A percentile compares a stretch with the other conserved stretches of the same genome.
phyloP scores from a whole-genome alignment of 2,113 vertebrate species.

The Jaculus jaculus region DNA sequence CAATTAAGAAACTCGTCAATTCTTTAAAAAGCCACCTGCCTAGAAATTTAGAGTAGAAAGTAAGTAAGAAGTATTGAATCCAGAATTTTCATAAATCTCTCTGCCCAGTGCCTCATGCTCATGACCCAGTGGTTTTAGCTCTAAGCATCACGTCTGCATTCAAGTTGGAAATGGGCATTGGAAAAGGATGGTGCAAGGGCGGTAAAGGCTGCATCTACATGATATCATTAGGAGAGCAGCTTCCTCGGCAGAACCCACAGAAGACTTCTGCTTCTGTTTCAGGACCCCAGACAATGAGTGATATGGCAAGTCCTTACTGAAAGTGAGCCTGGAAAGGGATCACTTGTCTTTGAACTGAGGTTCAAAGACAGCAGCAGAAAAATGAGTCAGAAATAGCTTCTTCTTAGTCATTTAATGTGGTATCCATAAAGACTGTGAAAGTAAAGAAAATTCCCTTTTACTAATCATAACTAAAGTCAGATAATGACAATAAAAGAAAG shows the following conservation, averaged over 20 bases:
- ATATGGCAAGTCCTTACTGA: background rate
- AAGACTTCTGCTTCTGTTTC: background rate
- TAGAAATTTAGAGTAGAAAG: background rate
- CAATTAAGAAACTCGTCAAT: background rate
- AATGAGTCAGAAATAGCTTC: background rate
- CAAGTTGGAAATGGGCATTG: background rate
- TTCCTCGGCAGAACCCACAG: background rate
- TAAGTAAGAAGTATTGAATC: background rate
- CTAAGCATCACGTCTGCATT: background rate
- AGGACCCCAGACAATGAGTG: background rate
- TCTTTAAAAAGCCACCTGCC: background rate
- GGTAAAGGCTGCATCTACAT: background rate
- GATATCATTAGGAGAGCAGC: background rate
- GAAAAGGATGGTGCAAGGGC: background rate
- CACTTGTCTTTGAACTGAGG: background rate
- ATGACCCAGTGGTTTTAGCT: background rate
- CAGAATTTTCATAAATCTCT: background rate
- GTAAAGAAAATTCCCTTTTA: background rate
- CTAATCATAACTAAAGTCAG: background rate
- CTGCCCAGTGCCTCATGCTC: background rate
- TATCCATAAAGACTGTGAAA: background rate
- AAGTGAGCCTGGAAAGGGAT: background rate
- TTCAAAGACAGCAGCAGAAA: background rate
- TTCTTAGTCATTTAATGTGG: background rate
- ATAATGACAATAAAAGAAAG: background rate